phyloP scores from a whole-genome alignment of 1,140 invertebrate genomes.

The Achatina immaculata region DNA sequence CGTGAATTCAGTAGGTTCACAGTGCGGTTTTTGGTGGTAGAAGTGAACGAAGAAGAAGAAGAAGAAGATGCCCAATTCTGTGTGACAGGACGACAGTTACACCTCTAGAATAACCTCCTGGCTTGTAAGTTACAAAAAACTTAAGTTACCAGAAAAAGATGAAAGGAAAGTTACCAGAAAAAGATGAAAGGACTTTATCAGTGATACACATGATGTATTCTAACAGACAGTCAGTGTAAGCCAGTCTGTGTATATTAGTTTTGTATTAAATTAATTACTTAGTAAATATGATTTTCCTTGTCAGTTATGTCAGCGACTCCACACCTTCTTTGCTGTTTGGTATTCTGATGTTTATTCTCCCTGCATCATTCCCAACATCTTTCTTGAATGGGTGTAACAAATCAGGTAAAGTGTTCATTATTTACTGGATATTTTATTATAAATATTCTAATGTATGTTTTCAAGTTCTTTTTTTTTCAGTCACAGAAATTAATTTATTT shows the following conservation, averaged over 20 bases:
- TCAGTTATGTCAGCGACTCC: conserved; percentile 70
- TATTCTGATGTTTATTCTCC: conserved; percentile 61
- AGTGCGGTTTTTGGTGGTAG: too few relatives aligned
- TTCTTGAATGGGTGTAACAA: conserved; percentile 32
- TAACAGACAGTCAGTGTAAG: neutral
- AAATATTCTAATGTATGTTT: neutral
- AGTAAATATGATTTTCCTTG: neutral
- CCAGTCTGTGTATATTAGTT: too few relatives aligned
- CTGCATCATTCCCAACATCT: conserved; percentile 48
- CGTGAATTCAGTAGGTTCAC: too few relatives aligned
- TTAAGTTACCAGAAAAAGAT: too few relatives aligned
- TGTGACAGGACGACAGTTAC: too few relatives aligned
- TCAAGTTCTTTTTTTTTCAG: neutral
- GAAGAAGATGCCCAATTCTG: too few relatives aligned
- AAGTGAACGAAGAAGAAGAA: too few relatives aligned
- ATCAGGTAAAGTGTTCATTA: neutral
- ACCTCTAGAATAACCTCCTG: too few relatives aligned
- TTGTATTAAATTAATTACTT: neutral
- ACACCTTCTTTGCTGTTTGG: conserved; percentile 60
- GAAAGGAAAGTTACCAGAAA: too few relatives aligned
- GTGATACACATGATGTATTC: too few relatives aligned
- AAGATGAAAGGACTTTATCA: too few relatives aligned
- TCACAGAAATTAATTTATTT: neutral
- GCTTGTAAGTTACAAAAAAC: too few relatives aligned
- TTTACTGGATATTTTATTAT: neutral